Base-by-base conservation (phyloP, 1,140 invertebrate genomes). In the Harlomillsia oculata region DNA sequence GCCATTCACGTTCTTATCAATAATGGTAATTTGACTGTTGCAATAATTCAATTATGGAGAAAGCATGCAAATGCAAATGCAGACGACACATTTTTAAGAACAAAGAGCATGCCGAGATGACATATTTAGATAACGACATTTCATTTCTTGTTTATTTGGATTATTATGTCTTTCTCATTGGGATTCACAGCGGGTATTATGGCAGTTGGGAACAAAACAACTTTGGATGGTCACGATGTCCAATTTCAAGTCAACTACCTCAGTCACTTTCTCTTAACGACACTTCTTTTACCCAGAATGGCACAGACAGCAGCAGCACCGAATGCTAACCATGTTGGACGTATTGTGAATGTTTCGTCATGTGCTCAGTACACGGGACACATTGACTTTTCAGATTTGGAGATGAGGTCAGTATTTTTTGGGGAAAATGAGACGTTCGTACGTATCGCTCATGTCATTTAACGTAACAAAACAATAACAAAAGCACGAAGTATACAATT, bases 281-380 rank as follows among this genome's bases (percentile, higher is more conserved):
- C 88, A 67, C 71, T 89, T 57, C 72, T 96, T 14, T 69, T 93
- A 67, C 84, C 87, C 36, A 71, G 80, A 56, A 66, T 93, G 14
- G 28, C 45, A 4, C 51, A 51, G 32, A 28, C 16, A 18, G 49
- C 50, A 2, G 39, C 14, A 16, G 16, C 37, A 37, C 2, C 20
- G 20, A 11, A 36, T 20, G 5, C 28, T 37, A 11, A 76, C 30
- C 74, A 85, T 13, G 30, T 32, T 48, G 45, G 45, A 9, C 77
- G 91, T 68, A 78, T 97, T 29, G 78, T 97, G 0, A 92, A 93
- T 75, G 84, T 96, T 1, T 82, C 87, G 0, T 95, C 90, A 0
- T 82, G 82, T 68, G 86, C 84, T 16, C 85, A 93, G 71, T 63
- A 71, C 40, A 72, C 25, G 1, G 57, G 51, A 30, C 16, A 50